Conservation (phyloP, 2,888 invertebrate genomes). For the Xylophagus ater region DNA sequence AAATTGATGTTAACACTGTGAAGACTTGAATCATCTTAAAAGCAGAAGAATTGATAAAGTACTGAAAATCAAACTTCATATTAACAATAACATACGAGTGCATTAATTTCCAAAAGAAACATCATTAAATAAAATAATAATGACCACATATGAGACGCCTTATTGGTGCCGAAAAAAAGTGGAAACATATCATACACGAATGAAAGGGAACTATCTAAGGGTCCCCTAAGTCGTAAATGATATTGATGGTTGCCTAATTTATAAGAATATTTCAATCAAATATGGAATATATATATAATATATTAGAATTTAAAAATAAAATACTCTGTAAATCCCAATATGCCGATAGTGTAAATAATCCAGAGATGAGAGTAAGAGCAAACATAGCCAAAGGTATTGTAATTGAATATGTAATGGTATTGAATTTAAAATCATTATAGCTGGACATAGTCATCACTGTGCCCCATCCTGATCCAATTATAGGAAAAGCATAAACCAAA, state of each 20-base stretch:
- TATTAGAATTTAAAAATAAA: too few relatives aligned
- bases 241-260: too few relatives aligned
- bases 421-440: constrained; percentile 63
- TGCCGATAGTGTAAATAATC: too few relatives aligned
- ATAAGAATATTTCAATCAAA: too few relatives aligned
- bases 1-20: constrained; percentile 4
- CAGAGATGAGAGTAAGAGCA: too few relatives aligned
- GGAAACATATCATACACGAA: too few relatives aligned
- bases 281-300: too few relatives aligned
- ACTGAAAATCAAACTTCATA: neutral
- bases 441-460: constrained; percentile 72
- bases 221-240: too few relatives aligned
- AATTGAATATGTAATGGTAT: constrained; percentile 42
- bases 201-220: too few relatives aligned
- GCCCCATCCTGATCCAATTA: constrained; percentile 78
- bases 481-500: constrained; percentile 47
- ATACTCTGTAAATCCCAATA: too few relatives aligned
- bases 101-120: constrained; percentile 55
- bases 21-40: constrained; percentile 7
- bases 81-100: constrained; percentile 46
- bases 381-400: neutral
- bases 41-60: neutral
- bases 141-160: constrained; percentile 63
- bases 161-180: constrained; percentile 56
- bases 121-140: constrained; percentile 66